Evolutionary conservation across 1,140 invertebrate genomes (phyloP).

Genomic region (Drosophila pandora): DNA sequence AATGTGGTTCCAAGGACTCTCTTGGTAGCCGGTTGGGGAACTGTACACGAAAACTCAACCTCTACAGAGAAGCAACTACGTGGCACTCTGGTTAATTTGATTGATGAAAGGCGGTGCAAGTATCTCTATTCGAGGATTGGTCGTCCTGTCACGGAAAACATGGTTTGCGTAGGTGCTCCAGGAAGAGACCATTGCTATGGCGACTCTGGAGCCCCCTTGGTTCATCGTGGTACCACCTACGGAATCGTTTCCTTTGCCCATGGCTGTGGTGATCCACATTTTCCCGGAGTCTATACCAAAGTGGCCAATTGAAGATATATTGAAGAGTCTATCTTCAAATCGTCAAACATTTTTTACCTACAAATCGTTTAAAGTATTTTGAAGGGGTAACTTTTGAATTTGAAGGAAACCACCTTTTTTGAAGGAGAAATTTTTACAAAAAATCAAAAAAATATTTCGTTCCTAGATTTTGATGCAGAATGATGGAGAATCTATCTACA

Average conservation of each 20-base stretch:
- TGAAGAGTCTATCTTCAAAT: too few species aligned
- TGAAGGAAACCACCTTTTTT: too few species aligned
- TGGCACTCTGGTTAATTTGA: constrained; percentile 29
- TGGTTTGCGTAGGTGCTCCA: constrained; percentile 84
- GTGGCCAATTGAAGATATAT: constrained; percentile 39
- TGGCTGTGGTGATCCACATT: constrained; percentile 85
- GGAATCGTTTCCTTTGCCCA: constrained; percentile 87
- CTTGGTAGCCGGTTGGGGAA: constrained; percentile 48
- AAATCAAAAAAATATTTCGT: too few species aligned
- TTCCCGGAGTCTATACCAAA: constrained; percentile 86
- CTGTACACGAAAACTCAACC: not conserved
- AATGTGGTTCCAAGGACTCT: constrained; percentile 25
- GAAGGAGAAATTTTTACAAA: too few species aligned
- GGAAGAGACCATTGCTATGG: constrained; percentile 67
- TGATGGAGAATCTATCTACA: too few species aligned
- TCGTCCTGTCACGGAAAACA: constrained; percentile 80
- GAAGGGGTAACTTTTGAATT: too few species aligned
- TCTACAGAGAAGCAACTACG: constrained; percentile 16
- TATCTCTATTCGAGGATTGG: constrained; percentile 12
- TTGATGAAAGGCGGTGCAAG: constrained; percentile 20
- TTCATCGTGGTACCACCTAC: constrained; percentile 56
- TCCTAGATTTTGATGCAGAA: too few species aligned
- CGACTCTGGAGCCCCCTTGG: constrained; percentile 84
- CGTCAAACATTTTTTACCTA: too few species aligned
- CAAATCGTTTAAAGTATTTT: too few species aligned